These are phyloP conservation scores for Abrostola triplasia DNA, from an alignment of 2,888 invertebrate species.

Conservation along the genomic window DNA sequence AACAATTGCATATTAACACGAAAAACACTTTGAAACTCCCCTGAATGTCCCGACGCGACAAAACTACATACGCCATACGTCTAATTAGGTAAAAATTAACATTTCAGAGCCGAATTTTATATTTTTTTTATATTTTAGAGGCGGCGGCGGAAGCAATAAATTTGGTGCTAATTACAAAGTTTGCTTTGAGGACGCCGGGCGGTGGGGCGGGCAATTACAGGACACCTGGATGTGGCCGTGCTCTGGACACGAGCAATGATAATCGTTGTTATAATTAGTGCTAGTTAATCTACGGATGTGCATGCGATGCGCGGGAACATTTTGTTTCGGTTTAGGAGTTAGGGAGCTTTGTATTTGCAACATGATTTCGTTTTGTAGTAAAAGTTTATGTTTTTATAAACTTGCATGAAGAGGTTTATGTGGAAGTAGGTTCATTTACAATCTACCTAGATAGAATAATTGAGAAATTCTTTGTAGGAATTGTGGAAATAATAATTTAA, in stretches of 20 bases:
- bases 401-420: too few relatives aligned
- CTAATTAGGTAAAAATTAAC: conserved; percentile 19
- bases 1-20: conserved; percentile 18
- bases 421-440: too few relatives aligned
- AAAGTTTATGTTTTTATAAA: too few relatives aligned
- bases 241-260: conserved; percentile 24
- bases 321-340: conserved; percentile 36
- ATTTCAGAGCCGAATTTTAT: conserved; percentile 34
- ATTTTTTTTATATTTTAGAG: too few relatives aligned
- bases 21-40: conserved; percentile 12
- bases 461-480: too few relatives aligned
- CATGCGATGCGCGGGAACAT: conserved; percentile 35
- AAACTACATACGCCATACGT: conserved; percentile 1
- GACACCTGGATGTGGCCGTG: conserved; percentile 45
- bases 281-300: conserved; percentile 54
- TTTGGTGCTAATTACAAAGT: conserved; percentile 46
- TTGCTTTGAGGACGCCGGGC: conserved; percentile 41
- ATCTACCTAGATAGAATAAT: too few relatives aligned
- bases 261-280: conserved; percentile 53
- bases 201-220: conserved; percentile 44
- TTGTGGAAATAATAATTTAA: too few relatives aligned
- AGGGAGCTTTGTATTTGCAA: neutral
- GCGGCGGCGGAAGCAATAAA: conserved; percentile 48
- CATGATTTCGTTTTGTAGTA: too few relatives aligned
- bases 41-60: conserved; percentile 3